These are phyloP conservation scores for Lutraria rhynchaena DNA, from an alignment of 1,140 invertebrate species.

Conservation along the genomic window DNA sequence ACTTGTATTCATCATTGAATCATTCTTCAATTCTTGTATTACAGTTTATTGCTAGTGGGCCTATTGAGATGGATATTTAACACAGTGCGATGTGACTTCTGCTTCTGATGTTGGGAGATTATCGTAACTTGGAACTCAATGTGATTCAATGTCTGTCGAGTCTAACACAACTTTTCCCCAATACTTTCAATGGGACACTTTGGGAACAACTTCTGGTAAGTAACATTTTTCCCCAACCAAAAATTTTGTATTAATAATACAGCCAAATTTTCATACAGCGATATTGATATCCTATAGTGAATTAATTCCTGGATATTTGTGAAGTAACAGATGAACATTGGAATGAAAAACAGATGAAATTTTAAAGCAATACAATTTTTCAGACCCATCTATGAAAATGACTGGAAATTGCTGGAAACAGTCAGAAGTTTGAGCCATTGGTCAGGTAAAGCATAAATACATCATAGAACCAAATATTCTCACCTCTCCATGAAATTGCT, in stretches of 20 bases:
- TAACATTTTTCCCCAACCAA: no score
- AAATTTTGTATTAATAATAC: no score
- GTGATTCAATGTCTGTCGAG: constrained; percentile 94
- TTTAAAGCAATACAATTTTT: no score
- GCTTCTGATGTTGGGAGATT: constrained; percentile 91
- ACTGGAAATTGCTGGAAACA: constrained; percentile 90
- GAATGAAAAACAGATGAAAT: neutral
- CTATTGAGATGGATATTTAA: constrained; percentile 83
- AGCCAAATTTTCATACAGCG: no score
- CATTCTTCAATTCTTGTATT: constrained; percentile 8
- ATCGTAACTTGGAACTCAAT: constrained; percentile 92
- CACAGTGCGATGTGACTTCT: constrained; percentile 92
- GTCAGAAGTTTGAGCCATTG: constrained; percentile 85
- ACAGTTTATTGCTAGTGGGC: constrained; percentile 80
- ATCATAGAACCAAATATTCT: no score
- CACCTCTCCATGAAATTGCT: no score
- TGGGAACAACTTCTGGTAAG: constrained; percentile 91
- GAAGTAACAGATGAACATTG: neutral
- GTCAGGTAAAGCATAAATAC: constrained; percentile 75
- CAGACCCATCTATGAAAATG: constrained; percentile 90
- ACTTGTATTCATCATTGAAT: no score
- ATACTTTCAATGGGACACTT: constrained; percentile 97
- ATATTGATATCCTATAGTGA: no score
- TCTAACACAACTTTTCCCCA: constrained; percentile 96
- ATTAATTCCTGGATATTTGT: neutral